Evolutionary conservation across 2,888 invertebrate species (phyloP), one percentile per base, ranked within the genome.

Genomic region (Drosophila maculinotata): DNA sequence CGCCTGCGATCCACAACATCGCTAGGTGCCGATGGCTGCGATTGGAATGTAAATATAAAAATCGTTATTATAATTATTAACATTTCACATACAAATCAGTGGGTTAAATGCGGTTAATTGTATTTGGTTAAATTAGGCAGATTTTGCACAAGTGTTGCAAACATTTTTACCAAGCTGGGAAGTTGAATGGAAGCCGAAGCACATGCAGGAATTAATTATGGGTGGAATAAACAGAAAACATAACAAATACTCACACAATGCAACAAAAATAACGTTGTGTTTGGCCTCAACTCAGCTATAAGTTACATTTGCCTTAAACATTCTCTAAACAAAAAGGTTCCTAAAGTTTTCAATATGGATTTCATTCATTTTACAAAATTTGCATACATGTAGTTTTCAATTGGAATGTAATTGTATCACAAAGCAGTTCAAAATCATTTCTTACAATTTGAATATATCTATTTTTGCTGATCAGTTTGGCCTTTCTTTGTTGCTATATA

Each of bases 201-300:
- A 35, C 68, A 66, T 67, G 68, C 66, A 25, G 41, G 25, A 25
- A 12, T 23, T 26, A 6, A 41, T 12, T 42, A 15, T 17, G 10
- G 25, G n/a, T n/a, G 20, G 10, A 41, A 2, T 23, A 15, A 17
- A 41, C 42, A 28, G 45, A 51, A 51, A 58, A 54, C 52, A 65
- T 65, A 42, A 60, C 65, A 41, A 72, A 87, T 84, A 84, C 83
- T 84, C 88, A 84, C 82, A 85, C 87, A 88, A 85, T 76, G 57
- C 73, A 66, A 86, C 62, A 73, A 51, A 60, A 42, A 51, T 17
- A 49, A 35, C 52, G 71, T 54, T 67, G 76, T 65, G 47, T 45
- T 45, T 69, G 75, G 80, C 80, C 85, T 84, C 80, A 87, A 77
- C 64, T 78, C 79, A 87, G 87, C 83, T 79, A 36, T 75, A 79